Conservation (phyloP, 1,140 invertebrate genomes). For the Wiebesia pumilae region DNA sequence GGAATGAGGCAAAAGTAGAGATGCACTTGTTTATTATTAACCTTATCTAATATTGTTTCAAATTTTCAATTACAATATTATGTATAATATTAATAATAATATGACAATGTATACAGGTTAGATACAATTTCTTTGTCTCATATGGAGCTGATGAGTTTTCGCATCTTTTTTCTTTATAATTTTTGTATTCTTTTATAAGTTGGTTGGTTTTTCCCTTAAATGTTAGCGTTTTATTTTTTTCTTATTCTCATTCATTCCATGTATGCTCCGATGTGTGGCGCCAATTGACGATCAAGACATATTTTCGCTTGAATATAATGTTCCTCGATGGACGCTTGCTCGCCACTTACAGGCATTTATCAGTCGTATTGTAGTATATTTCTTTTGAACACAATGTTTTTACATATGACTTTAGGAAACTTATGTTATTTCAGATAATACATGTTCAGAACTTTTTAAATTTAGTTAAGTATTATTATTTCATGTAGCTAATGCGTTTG, state of each 20-base stretch:
- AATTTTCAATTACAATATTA: slow-evolving; percentile 76
- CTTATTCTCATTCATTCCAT: slow-evolving; percentile 66
- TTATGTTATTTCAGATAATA: slow-evolving; percentile 72
- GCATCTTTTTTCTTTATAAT: slow-evolving; percentile 52
- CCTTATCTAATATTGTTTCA: slow-evolving; percentile 75
- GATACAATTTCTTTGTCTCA: slow-evolving; percentile 72
- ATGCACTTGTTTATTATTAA: slow-evolving; percentile 76
- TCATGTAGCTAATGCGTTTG: neutral
- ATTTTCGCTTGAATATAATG: slow-evolving; percentile 56
- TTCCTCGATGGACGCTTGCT: slow-evolving; percentile 67
- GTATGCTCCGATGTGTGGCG: slow-evolving; percentile 68
- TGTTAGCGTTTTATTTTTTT: slow-evolving; percentile 57
- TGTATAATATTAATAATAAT: slow-evolving; percentile 74
- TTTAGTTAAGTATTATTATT: neutral
- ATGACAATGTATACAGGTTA: slow-evolving; percentile 76
- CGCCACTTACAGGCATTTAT: slow-evolving; percentile 68
- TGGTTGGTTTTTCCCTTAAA: slow-evolving; percentile 62
- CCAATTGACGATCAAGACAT: slow-evolving; percentile 67
- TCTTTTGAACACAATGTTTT: slow-evolving; percentile 76
- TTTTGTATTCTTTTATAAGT: slow-evolving; percentile 67
- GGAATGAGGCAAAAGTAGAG: slow-evolving; percentile 65
- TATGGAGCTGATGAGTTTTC: slow-evolving; percentile 67
- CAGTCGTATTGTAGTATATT: slow-evolving; percentile 76
- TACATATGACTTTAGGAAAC: slow-evolving; percentile 75
- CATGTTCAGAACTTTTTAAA: slow-evolving; percentile 63